A percentile compares a stretch with the other conserved stretches of the same genome.
These are phyloP conservation scores for Polypterus bichir DNA, from an alignment of 2,113 vertebrate species.

Conservation along the genomic window DNA sequence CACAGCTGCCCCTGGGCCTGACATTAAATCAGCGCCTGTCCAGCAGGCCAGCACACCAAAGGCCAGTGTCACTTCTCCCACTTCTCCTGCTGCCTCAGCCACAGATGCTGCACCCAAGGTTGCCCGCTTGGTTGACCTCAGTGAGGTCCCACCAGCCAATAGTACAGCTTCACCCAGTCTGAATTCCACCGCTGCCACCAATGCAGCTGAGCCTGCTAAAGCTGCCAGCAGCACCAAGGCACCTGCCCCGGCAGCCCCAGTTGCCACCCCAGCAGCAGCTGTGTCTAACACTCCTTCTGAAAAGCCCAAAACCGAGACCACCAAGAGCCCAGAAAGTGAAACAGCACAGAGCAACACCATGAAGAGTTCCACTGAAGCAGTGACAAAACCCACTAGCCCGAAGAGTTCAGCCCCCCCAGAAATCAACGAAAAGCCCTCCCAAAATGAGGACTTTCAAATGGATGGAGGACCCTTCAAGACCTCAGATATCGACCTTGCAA, in stretches of 20 bases:
- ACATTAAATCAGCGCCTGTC: slow-evolving; percentile 41
- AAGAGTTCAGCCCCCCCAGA: slow-evolving; percentile 55
- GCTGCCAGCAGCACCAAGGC: slow-evolving; percentile 35
- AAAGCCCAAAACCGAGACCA: slow-evolving; percentile 44
- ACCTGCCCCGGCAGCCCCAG: slow-evolving; percentile 30
- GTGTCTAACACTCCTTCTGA: not conserved
- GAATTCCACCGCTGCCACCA: slow-evolving; percentile 37
- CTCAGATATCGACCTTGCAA: slow-evolving; percentile 74
- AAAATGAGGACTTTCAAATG: slow-evolving; percentile 82
- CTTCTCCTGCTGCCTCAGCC: slow-evolving; percentile 45
- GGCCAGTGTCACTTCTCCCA: slow-evolving; percentile 29
- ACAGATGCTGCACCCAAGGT: slow-evolving; percentile 46
- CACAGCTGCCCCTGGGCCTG: slow-evolving; percentile 64
- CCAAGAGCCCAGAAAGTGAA: slow-evolving; percentile 57
- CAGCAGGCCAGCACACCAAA: slow-evolving; percentile 51
- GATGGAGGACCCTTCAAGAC: slow-evolving; percentile 83
- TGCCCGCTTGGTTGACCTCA: slow-evolving; percentile 78
- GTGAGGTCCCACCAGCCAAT: slow-evolving; percentile 46
- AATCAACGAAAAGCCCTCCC: slow-evolving; percentile 52
- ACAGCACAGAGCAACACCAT: slow-evolving; percentile 44
- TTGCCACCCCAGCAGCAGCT: slow-evolving; percentile 41
- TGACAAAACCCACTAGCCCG: slow-evolving; percentile 49
- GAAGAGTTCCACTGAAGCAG: slow-evolving; percentile 45
- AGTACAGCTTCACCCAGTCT: slow-evolving; percentile 45
- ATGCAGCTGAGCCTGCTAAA: slow-evolving; percentile 35